Evolutionary conservation across 1,140 invertebrate species (phyloP).

Genomic region (Saccostrea cuccullata): DNA sequence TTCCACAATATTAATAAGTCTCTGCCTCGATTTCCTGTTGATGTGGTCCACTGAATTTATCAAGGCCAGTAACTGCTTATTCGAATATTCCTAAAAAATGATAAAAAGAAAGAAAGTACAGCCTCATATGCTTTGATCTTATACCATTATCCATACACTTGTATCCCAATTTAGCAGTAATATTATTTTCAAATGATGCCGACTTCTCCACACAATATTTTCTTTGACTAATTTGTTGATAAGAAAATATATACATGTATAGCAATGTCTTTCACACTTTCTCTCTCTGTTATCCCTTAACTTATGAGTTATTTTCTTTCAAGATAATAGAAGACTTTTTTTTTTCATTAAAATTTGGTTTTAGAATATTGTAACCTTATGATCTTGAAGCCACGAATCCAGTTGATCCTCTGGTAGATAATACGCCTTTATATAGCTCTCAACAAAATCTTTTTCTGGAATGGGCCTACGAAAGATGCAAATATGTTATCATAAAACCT

Average conservation of each 20-base stretch:
- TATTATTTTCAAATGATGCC: background rate
- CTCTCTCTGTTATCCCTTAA: too few species aligned
- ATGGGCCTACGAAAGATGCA: conserved; percentile 82
- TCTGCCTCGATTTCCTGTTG: conserved; percentile 91
- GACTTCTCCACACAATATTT: too few species aligned
- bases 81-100: conserved; percentile 89
- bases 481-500: background rate
- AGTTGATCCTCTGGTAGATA: conserved; percentile 93
- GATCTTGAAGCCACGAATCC: conserved; percentile 92
- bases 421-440: conserved; percentile 97
- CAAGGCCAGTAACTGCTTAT: conserved; percentile 90
- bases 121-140: background rate
- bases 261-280: too few species aligned
- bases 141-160: too few species aligned
- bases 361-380: conserved; percentile 82
- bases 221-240: too few species aligned
- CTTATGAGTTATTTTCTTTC: too few species aligned
- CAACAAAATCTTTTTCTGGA: conserved; percentile 93
- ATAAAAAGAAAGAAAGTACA: conserved; percentile 49
- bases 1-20: conserved; percentile 87
- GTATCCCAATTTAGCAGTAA: too few species aligned
- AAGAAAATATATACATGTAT: too few species aligned
- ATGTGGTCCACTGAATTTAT: conserved; percentile 92
- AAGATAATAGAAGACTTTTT: too few species aligned
- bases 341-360: too few species aligned